Percentiles rank a stretch among this genome's conserved stretches.
phyloP scores from a whole-genome alignment of 2,113 vertebrate species.

The Chroicocephalus ridibundus region DNA sequence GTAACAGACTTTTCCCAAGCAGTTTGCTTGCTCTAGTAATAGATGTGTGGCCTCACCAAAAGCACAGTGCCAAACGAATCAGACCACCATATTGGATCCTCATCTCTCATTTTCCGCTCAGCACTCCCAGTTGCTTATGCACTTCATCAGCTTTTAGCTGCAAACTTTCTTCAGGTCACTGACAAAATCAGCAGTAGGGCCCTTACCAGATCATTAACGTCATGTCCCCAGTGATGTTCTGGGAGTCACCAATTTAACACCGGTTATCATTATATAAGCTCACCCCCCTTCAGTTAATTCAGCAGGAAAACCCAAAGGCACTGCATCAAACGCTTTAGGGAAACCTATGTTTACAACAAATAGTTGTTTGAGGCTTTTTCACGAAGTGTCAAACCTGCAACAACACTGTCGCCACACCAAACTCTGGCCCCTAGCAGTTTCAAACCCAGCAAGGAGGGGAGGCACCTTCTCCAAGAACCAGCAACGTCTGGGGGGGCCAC shows the following conservation, averaged over 20 bases:
- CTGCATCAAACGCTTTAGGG: neutral
- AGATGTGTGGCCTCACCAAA: accelerated
- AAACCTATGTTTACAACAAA: neutral
- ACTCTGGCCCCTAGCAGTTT: neutral
- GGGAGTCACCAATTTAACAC: neutral
- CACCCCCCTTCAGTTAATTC: neutral
- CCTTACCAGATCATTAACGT: accelerated
- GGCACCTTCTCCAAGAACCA: neutral
- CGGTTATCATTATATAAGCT: neutral
- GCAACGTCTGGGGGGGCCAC: neutral
- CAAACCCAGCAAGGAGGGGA: neutral
- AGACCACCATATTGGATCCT: accelerated
- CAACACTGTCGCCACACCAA: neutral
- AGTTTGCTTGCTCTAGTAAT: neutral
- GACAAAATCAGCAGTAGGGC: neutral
- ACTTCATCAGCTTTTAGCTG: neutral
- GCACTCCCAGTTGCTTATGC: neutral
- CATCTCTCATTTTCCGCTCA: neutral
- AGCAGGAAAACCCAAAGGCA: neutral
- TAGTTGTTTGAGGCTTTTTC: neutral
- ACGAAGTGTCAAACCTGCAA: neutral
- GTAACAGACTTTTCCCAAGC: neutral
- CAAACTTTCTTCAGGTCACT: neutral
- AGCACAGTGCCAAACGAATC: neutral
- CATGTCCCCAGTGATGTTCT: accelerated